Percentiles rank a stretch among this genome's conserved stretches.
These are phyloP conservation scores for Calonectris borealis DNA, from an alignment of 2,113 vertebrate species.

Conservation along the genomic window DNA sequence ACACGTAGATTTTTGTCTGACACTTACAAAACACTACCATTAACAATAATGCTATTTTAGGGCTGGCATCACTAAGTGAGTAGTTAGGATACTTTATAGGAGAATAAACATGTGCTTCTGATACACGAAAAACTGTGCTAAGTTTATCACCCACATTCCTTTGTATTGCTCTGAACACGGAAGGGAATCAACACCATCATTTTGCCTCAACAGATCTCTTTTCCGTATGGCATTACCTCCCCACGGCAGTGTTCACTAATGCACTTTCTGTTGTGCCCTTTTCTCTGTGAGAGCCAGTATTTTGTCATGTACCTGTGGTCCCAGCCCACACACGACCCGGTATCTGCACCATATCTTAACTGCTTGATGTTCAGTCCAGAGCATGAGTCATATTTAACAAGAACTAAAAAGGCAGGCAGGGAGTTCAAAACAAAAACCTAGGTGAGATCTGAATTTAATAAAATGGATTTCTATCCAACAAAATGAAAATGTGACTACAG, in stretches of 20 bases:
- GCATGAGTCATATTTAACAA: background rate
- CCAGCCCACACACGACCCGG: background rate
- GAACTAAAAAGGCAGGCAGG: background rate
- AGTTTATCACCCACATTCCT: background rate
- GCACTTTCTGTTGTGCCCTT: background rate
- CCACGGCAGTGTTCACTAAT: background rate
- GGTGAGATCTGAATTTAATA: background rate
- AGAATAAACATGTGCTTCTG: background rate
- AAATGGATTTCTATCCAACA: background rate
- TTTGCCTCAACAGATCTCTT: background rate
- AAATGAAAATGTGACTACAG: background rate
- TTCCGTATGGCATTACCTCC: background rate
- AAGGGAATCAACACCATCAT: background rate
- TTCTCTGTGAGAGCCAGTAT: background rate
- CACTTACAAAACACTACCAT: background rate
- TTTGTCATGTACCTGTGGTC: background rate
- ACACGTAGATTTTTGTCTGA: background rate
- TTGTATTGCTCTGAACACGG: accelerated
- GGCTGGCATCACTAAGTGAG: background rate
- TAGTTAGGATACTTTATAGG: background rate
- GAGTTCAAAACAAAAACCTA: background rate
- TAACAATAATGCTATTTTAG: background rate
- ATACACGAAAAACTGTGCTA: background rate
- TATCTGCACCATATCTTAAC: background rate
- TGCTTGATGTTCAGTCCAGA: background rate